phyloP scores from a whole-genome alignment of 2,113 vertebrate genomes.

The Symphodus melops region DNA sequence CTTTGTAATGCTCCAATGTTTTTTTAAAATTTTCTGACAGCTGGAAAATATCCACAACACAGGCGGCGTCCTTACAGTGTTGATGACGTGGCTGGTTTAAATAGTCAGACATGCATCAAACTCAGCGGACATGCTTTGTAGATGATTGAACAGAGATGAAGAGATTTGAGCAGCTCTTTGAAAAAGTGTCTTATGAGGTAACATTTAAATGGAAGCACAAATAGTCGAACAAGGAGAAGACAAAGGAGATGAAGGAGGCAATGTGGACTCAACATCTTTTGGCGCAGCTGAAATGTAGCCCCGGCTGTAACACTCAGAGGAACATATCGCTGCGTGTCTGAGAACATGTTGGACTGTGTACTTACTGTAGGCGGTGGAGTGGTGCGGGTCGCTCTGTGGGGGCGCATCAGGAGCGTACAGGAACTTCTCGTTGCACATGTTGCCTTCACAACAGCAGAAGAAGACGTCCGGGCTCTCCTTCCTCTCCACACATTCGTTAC shows the following conservation, averaged over 20 bases:
- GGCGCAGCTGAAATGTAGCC: neutral
- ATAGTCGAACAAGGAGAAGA: no score
- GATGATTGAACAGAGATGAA: no score
- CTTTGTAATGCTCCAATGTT: no score
- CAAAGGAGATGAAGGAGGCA: neutral
- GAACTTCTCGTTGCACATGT: conserved; percentile 96
- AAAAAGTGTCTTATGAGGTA: no score
- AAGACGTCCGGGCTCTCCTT: conserved; percentile 97
- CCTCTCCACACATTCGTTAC: conserved; percentile 94
- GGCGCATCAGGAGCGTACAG: conserved; percentile 90
- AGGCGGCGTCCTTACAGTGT: no score
- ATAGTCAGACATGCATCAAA: neutral
- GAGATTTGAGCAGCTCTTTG: no score
- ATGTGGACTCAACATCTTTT: neutral
- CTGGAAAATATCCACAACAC: conserved; percentile 17
- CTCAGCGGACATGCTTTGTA: no score
- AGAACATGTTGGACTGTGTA: conserved; percentile 23
- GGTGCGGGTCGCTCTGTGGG: conserved; percentile 85
- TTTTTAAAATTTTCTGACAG: no score
- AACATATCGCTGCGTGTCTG: neutral
- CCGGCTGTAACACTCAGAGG: neutral
- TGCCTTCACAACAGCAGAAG: conserved; percentile 99
- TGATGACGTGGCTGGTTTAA: neutral
- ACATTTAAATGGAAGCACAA: no score
- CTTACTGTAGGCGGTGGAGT: conserved; percentile 79